Evolutionary conservation across 2,888 invertebrate genomes (phyloP), one percentile per base, ranked within the genome.

Genomic region (Pachycephus smyrnensis): DNA sequence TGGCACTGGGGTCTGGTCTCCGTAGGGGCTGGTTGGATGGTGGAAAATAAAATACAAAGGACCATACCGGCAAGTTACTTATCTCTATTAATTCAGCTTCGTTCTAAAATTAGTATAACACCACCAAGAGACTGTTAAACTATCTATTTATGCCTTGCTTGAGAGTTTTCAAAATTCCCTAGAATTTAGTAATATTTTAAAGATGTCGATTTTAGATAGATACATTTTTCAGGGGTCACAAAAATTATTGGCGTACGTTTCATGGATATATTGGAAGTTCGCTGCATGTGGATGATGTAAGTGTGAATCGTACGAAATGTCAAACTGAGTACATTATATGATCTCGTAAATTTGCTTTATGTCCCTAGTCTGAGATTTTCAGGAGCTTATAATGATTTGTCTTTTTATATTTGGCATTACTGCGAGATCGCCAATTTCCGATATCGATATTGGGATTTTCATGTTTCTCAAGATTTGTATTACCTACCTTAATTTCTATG

Each of bases 31-130:
- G 32, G 71, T 30, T 31, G 12, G 31, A 71, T 15, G 11, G 31
- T 36, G 36, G 36, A 30, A 37, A n/a, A 36, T 23, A 74, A 36
- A 36, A 36, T 33, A 68, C 32, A 75, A 68, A 68, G 12, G 23
- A 68, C 68, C 68, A 31, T 68, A 35, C 11, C 30, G 74, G 23
- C 37, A 12, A 33, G 69, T 71, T 71, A 71, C 31, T 71, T 32
- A 71, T 71, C 71, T 31, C 12, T 71, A 71, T 71, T 71, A 71
- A 71, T 32, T 30, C n/a, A 32, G 31, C 12, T 71, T 71, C 71
- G 3, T 71, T 12, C 31, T 32, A 15, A 15, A 31, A 71, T 71
- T 71, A 71, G n/a, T 12, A 9, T 55, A 71, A 71, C 12, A 71
- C 9, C 30, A 32, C 12, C 23, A 55, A 9, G 23, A 55, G 23